Conservation (phyloP, 53 echinoderm and acorn worm species). For the Luidia sarsii region DNA sequence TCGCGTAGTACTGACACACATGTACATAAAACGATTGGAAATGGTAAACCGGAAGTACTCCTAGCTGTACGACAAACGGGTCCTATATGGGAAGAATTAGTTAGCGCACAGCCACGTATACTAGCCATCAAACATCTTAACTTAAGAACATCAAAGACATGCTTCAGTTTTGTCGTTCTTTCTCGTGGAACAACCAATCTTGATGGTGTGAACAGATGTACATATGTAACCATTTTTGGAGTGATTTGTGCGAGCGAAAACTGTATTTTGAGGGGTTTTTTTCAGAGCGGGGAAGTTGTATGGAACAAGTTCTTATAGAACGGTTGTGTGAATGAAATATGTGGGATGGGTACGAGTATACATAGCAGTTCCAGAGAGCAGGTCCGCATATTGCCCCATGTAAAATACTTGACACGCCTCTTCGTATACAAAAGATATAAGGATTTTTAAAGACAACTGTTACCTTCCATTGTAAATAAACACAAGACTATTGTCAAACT, state of each 20-base stretch:
- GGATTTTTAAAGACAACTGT: constrained; percentile 34
- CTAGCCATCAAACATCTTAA: too few species aligned
- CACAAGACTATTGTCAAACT: constrained; percentile 33
- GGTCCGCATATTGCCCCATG: not conserved
- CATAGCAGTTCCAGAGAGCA: too few species aligned
- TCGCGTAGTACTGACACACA: too few species aligned
- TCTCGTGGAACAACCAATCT: not conserved
- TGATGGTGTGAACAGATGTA: not conserved
- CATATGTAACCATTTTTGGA: constrained; percentile 3
- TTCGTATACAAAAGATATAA: not conserved
- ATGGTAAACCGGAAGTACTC: too few species aligned
- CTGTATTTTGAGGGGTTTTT: not conserved
- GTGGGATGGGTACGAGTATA: too few species aligned
- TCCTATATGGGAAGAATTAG: too few species aligned
- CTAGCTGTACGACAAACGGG: too few species aligned
- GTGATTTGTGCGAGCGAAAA: constrained; percentile 11
- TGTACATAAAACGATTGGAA: too few species aligned
- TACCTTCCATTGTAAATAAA: constrained; percentile 51
- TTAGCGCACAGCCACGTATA: too few species aligned
- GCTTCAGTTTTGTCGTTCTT: not conserved
- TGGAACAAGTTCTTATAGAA: not conserved
- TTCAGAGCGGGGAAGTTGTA: not conserved
- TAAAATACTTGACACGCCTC: too few species aligned
- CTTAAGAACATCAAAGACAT: not conserved
- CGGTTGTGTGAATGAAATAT: not conserved